A percentile compares a stretch with the other conserved stretches of the same genome.
phyloP scores from a whole-genome alignment of 1,140 invertebrate species.

The Mycetomoellerius zeteki region DNA sequence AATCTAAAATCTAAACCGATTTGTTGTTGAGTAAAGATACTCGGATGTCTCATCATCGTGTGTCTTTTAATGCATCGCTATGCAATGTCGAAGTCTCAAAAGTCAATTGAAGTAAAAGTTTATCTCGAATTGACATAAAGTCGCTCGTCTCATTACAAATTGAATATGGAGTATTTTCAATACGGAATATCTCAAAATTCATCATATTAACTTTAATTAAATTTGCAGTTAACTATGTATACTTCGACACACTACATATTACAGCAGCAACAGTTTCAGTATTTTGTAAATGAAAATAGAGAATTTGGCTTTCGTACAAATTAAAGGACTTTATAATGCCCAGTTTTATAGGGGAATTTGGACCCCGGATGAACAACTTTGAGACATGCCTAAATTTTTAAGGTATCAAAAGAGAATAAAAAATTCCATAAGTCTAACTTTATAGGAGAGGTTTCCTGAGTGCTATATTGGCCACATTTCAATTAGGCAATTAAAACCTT shows the following conservation, averaged over 20 bases:
- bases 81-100: conserved; percentile 2
- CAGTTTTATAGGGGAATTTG: no score
- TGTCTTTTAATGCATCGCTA: not conserved
- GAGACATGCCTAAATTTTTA: no score
- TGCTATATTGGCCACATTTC: no score
- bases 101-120: conserved; percentile 34
- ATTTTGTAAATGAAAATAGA: not conserved
- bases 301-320: not conserved
- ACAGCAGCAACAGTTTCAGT: not conserved
- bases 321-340: no score
- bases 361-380: no score
- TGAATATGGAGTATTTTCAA: conserved; percentile 46
- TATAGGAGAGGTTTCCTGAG: no score
- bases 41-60: not conserved
- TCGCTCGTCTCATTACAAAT: not conserved
- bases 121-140: not conserved
- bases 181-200: not conserved
- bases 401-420: no score
- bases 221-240: conserved; percentile 6
- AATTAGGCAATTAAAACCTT: no score
- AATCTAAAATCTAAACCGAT: not conserved
- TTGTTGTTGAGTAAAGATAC: not conserved
- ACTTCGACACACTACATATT: not conserved
- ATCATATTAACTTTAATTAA: conserved; percentile 46
- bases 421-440: no score